Conservation (phyloP, 2,888 invertebrate species). For the Melikaiella ostensackeni region DNA sequence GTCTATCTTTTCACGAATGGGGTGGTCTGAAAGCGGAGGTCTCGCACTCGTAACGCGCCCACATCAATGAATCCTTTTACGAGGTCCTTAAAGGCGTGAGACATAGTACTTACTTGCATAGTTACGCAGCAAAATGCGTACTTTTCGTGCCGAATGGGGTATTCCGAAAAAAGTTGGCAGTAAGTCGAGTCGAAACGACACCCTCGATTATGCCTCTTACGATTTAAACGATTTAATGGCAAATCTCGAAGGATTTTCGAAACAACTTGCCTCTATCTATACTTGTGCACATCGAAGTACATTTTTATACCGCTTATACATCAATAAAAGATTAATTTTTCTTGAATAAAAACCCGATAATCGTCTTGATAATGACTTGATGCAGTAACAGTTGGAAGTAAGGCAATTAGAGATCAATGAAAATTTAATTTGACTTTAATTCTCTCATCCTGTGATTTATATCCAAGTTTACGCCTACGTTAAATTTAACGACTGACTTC, state of each 20-base stretch:
- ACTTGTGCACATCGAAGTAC: neutral
- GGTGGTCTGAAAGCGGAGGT: constrained; percentile 24
- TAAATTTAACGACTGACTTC: constrained; percentile 40
- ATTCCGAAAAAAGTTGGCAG: constrained; percentile 32
- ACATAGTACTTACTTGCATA: constrained; percentile 38
- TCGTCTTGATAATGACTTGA: neutral
- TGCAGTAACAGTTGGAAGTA: neutral
- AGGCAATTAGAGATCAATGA: constrained; percentile 7
- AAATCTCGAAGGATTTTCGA: constrained; percentile 27
- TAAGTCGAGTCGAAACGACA: constrained; percentile 23
- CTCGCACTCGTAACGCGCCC: constrained; percentile 22
- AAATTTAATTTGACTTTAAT: constrained; percentile 17
- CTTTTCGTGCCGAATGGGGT: constrained; percentile 24
- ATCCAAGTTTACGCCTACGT: neutral
- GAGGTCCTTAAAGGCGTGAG: constrained; percentile 33
- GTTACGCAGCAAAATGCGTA: constrained; percentile 29
- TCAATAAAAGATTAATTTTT: neutral
- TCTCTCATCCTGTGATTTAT: neutral
- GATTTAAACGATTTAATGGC: constrained; percentile 27
- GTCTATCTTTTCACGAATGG: constrained; percentile 15
- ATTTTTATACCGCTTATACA: neutral
- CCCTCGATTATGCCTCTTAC: constrained; percentile 31
- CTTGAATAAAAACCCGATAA: neutral
- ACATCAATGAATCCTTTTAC: constrained; percentile 39
- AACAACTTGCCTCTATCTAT: neutral